A percentile compares a stretch with the other conserved stretches of the same genome.
Conservation (phyloP, 1,140 invertebrate genomes). For the Pseudomyrmex cubaensis region DNA sequence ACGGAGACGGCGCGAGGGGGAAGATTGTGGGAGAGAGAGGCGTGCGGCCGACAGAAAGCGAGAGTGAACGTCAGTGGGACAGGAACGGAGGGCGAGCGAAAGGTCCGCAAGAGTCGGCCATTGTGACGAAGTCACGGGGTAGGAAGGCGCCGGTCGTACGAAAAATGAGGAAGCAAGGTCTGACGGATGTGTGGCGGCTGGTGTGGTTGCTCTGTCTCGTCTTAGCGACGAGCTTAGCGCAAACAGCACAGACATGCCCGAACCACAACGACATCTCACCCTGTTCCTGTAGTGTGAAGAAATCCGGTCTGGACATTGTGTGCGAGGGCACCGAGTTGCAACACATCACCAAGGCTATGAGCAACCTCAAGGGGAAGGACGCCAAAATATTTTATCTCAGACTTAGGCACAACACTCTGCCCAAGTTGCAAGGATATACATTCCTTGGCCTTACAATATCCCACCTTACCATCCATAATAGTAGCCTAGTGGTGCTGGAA, state of each 20-base stretch:
- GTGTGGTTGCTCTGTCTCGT: slow-evolving; percentile 61
- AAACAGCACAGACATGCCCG: slow-evolving; percentile 89
- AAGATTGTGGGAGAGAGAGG: slow-evolving; percentile 34
- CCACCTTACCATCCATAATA: slow-evolving; percentile 94
- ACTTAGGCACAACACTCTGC: slow-evolving; percentile 92
- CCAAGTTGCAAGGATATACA: slow-evolving; percentile 93
- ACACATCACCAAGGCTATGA: slow-evolving; percentile 91
- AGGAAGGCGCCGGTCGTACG: background rate
- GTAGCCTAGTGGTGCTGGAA: slow-evolving; percentile 93
- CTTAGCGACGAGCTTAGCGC: slow-evolving; percentile 59
- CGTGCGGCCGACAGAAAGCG: slow-evolving; percentile 25
- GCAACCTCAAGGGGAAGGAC: slow-evolving; percentile 90
- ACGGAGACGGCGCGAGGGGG: slow-evolving; percentile 58
- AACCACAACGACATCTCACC: slow-evolving; percentile 89
- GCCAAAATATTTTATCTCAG: slow-evolving; percentile 94
- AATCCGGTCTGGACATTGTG: slow-evolving; percentile 93
- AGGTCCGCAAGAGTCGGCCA: background rate
- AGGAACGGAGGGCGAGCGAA: slow-evolving; percentile 23
- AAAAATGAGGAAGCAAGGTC: slow-evolving; percentile 64
- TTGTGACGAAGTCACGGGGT: slow-evolving; percentile 37
- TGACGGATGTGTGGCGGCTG: slow-evolving; percentile 60
- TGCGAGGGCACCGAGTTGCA: slow-evolving; percentile 93
- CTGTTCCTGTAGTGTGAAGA: slow-evolving; percentile 93
- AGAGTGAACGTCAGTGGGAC: slow-evolving; percentile 28
- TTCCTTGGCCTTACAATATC: slow-evolving; percentile 95